These are phyloP conservation scores for Etia nguti DNA, from an alignment of 2,113 vertebrate species.

Conservation along the genomic window DNA sequence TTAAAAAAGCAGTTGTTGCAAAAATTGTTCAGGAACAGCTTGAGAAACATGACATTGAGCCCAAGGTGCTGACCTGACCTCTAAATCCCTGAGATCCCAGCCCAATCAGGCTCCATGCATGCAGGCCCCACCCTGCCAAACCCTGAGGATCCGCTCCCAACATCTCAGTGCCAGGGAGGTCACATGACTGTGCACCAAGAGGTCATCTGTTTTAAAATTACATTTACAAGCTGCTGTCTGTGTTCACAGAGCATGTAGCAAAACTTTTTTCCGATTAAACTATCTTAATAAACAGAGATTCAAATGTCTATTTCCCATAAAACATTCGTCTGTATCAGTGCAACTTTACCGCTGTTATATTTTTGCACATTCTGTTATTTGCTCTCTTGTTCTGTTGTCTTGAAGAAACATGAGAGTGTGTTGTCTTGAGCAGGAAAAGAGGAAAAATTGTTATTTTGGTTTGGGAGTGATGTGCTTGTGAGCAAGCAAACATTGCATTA, in stretches of 20 bases:
- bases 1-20: neutral
- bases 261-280: neutral
- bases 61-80: neutral
- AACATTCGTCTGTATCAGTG: rapidly evolving
- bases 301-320: neutral
- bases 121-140: neutral
- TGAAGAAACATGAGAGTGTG: rapidly evolving
- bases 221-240: neutral
- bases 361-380: neutral
- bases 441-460: neutral
- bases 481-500: neutral
- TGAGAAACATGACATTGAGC: neutral
- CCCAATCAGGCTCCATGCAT: neutral
- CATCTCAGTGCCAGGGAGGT: neutral
- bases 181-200: rapidly evolving
- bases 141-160: neutral
- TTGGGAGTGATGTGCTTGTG: neutral
- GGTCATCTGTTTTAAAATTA: neutral
- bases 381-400: neutral
- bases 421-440: neutral
- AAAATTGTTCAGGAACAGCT: neutral
- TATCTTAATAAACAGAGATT: neutral
- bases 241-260: neutral
- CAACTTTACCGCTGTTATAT: neutral
- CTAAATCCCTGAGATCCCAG: neutral